A percentile compares a stretch with the other conserved stretches of the same genome.
These are phyloP conservation scores for Drosophila ogumai DNA, from an alignment of 1,140 invertebrate genomes.

Conservation along the genomic window DNA sequence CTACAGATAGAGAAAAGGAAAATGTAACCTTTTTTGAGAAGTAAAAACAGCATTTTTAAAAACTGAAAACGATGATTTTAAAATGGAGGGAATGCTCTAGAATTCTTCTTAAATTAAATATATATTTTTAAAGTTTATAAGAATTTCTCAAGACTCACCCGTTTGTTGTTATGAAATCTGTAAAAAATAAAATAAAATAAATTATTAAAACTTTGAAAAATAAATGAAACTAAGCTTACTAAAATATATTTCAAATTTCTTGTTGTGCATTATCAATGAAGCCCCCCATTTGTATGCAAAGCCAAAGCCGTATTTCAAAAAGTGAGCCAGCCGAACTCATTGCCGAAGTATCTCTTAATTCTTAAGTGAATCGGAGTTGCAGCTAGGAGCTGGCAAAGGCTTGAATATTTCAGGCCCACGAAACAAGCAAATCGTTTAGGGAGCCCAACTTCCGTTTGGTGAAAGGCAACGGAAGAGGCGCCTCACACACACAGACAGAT, in stretches of 20 bases:
- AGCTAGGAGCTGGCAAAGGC: constrained; percentile 11
- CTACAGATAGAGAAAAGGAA: constrained; percentile 1
- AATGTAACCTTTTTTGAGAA: not conserved
- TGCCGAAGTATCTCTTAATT: constrained; percentile 69
- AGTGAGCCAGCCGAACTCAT: constrained; percentile 21
- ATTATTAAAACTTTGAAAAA: not conserved
- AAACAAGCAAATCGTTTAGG: constrained; percentile 83
- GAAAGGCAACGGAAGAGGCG: constrained; percentile 70
- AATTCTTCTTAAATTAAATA: no score
- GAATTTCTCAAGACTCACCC: not conserved
- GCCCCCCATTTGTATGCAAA: constrained; percentile 34
- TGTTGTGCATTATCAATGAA: constrained; percentile 31
- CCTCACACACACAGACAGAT: constrained; percentile 27
- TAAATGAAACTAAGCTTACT: not conserved
- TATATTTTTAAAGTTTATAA: not conserved
- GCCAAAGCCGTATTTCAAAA: constrained; percentile 43
- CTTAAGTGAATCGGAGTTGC: constrained; percentile 57
- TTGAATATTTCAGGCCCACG: constrained; percentile 70
- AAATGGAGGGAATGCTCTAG: not conserved
- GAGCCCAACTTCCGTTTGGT: constrained; percentile 68
- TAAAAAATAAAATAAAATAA: not conserved
- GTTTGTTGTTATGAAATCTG: not conserved
- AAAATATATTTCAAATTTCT: not conserved
- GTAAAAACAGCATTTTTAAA: not conserved
- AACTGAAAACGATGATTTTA: not conserved